These are phyloP conservation scores for Heliconius sara DNA, from an alignment of 2,888 invertebrate species.

Conservation along the genomic window DNA sequence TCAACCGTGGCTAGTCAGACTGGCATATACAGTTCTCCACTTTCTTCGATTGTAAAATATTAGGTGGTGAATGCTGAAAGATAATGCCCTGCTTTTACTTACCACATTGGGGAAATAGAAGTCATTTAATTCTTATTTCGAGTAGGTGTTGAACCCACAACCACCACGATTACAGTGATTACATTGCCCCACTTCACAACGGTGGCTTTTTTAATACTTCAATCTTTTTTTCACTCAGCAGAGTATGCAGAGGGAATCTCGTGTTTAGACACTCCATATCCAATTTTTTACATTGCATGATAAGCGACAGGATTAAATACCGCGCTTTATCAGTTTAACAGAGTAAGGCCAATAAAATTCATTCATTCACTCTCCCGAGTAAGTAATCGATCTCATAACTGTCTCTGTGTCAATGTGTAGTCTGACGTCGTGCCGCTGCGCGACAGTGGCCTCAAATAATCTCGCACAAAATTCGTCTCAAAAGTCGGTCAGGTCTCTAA, in stretches of 20 bases:
- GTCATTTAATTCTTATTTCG: too few species aligned
- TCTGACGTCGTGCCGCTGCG: background rate
- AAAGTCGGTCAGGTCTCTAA: constrained; percentile 31
- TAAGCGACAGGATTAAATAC: background rate
- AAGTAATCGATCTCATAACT: too few species aligned
- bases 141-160: too few species aligned
- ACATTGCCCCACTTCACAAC: too few species aligned
- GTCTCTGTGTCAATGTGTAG: too few species aligned
- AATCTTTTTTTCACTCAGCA: background rate
- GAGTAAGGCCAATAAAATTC: background rate
- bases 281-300: background rate
- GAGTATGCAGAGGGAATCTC: background rate
- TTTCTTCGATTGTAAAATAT: too few species aligned
- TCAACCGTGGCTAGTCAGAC: background rate
- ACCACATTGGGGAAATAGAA: too few species aligned
- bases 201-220: background rate
- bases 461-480: constrained; percentile 47
- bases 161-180: too few species aligned
- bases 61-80: too few species aligned
- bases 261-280: background rate
- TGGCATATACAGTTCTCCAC: too few species aligned
- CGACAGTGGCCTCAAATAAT: constrained; percentile 35
- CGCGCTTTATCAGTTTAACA: background rate
- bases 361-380: background rate
- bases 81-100: too few species aligned